These are phyloP conservation scores for Pristionchus mayeri DNA, from an alignment of 2,888 invertebrate species.

Conservation along the genomic window DNA sequence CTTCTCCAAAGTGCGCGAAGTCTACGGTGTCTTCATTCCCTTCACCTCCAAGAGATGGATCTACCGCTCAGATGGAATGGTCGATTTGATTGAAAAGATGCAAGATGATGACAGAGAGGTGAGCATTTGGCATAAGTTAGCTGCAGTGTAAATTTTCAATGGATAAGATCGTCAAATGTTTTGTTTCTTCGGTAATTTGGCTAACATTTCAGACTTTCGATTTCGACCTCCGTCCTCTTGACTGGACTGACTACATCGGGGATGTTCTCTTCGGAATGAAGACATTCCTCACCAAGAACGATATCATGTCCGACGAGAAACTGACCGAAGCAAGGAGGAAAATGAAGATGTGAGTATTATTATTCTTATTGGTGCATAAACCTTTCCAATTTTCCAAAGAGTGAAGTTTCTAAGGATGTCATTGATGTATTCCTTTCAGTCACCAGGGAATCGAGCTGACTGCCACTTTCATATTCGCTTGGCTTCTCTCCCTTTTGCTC, in stretches of 20 bases:
- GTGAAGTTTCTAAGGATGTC: not conserved
- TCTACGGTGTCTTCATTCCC: slow-evolving; percentile 8
- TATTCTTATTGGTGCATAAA: not conserved
- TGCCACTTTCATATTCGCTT: not conserved
- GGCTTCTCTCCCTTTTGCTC: not conserved
- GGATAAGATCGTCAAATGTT: too few relatives aligned
- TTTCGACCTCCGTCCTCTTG: slow-evolving; percentile 6
- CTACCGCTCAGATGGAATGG: slow-evolving; percentile 4
- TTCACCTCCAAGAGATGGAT: slow-evolving; percentile 26
- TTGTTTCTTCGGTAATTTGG: too few relatives aligned
- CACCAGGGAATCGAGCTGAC: not conserved
- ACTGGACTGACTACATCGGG: slow-evolving; percentile 14
- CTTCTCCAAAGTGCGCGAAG: slow-evolving; percentile 19
- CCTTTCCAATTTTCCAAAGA: not conserved
- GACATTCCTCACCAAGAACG: slow-evolving; percentile 23
- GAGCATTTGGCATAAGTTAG: not conserved
- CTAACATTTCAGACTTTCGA: slow-evolving; percentile 5
- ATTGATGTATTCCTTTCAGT: not conserved
- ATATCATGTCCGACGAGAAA: slow-evolving; percentile 12
- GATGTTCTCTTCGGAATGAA: slow-evolving; percentile 23
- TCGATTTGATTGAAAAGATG: not conserved
- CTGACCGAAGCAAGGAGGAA: not conserved
- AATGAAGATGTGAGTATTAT: not conserved
- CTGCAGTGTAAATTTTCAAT: too few relatives aligned
- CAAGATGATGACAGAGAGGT: not conserved